Evolutionary conservation across 1,140 invertebrate genomes (phyloP).

Genomic region (Cotesia chilonis): DNA sequence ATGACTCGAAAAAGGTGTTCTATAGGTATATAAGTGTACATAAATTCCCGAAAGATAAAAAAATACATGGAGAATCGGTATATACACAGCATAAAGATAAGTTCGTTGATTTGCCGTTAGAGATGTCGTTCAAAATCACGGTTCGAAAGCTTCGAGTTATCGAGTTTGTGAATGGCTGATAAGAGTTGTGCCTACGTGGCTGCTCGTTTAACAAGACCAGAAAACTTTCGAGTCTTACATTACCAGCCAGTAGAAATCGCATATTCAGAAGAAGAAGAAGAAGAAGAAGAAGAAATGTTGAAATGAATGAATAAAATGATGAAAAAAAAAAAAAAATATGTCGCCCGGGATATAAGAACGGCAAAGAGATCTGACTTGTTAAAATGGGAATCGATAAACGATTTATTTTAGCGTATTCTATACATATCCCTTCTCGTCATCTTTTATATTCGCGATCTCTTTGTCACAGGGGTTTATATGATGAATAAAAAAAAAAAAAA

Average conservation of each 20-base stretch:
- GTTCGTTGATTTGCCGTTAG: not conserved
- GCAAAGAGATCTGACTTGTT: conserved; percentile 8
- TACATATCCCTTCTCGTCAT: conserved; percentile 1
- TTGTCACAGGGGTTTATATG: not conserved
- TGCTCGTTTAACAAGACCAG: not conserved
- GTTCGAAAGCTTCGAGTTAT: not conserved
- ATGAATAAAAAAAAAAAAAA: conserved; percentile 7
- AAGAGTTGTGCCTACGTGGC: conserved; percentile 9
- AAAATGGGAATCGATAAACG: conserved; percentile 12
- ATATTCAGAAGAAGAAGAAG: no score
- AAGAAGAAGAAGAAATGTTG: no score
- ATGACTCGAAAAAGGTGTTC: no score
- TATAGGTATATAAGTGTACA: no score
- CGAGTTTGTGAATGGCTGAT: conserved; percentile 8
- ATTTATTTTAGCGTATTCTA: conserved; percentile 11
- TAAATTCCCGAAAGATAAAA: no score
- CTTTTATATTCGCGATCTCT: no score
- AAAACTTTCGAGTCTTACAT: no score
- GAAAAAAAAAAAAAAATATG: no score
- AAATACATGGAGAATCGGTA: no score
- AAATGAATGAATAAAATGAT: no score
- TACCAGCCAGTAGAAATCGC: no score
- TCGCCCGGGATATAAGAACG: no score
- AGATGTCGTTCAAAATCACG: conserved; percentile 12
- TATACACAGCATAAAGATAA: not conserved